Percentiles rank a stretch among this genome's conserved stretches.
phyloP scores from a whole-genome alignment of 1,140 invertebrate genomes.

The Arctopsyche grandis region DNA sequence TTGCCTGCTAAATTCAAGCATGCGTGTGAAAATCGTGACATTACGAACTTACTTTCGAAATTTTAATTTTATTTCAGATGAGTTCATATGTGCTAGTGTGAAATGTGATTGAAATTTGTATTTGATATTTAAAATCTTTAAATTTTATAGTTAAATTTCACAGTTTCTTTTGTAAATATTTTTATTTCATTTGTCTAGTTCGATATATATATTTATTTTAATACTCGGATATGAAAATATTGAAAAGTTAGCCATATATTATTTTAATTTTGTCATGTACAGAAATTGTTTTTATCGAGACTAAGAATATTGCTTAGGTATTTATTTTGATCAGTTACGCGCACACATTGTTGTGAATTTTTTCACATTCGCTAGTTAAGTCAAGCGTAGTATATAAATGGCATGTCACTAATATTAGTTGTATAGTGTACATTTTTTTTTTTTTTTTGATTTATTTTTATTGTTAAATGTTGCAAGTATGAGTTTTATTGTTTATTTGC shows the following conservation, averaged over 20 bases:
- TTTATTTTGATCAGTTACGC: neutral
- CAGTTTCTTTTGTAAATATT: neutral
- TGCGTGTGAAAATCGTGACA: neutral
- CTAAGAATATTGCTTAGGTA: neutral
- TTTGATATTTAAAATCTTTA: neutral
- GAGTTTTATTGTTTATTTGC: neutral
- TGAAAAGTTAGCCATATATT: neutral
- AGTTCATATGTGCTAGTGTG: neutral
- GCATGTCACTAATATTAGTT: constrained; percentile 8
- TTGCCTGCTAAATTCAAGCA: neutral
- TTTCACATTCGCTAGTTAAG: neutral
- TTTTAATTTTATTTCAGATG: neutral
- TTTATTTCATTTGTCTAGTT: neutral
- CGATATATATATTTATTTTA: constrained; percentile 7
- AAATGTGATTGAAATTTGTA: neutral
- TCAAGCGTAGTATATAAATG: neutral
- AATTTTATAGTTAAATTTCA: neutral
- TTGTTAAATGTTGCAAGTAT: neutral
- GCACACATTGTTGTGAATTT: neutral
- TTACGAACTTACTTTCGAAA: neutral
- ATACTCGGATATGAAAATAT: constrained; percentile 1
- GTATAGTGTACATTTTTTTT: neutral
- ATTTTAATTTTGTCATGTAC: neutral
- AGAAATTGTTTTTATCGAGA: neutral
- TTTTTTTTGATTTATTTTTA: neutral